Evolutionary conservation across 2,113 vertebrate genomes (phyloP).

Genomic region (Prietella phreatophila): DNA sequence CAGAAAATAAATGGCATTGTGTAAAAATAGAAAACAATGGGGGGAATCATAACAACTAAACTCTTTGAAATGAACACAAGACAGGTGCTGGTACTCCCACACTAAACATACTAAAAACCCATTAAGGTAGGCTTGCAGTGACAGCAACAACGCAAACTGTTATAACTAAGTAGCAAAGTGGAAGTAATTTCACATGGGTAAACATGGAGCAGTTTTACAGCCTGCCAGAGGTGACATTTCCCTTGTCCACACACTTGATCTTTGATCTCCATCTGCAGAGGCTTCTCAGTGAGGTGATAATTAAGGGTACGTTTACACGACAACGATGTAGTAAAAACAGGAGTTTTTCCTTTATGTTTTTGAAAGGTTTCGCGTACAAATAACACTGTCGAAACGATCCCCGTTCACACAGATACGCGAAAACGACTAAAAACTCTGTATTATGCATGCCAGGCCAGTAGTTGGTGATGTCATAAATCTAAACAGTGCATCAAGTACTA

Average conservation of each 20-base stretch:
- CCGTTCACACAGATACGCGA: too few species aligned
- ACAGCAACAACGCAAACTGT: conserved; percentile 48
- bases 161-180: conserved; percentile 57
- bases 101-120: not conserved
- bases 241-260: conserved; percentile 46
- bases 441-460: too few species aligned
- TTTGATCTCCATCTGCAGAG: conserved; percentile 65
- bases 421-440: too few species aligned
- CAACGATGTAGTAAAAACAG: too few species aligned
- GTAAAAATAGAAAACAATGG: not conserved
- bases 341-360: too few species aligned
- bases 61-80: not conserved
- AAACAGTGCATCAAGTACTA: too few species aligned
- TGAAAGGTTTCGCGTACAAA: too few species aligned
- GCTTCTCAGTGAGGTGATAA: conserved; percentile 62
- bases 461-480: too few species aligned
- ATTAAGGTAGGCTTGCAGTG: conserved; percentile 3
- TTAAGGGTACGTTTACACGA: not conserved
- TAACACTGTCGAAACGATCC: too few species aligned
- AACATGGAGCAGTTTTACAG: conserved; percentile 62
- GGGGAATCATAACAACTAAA: not conserved
- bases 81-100: not conserved
- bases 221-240: conserved; percentile 52
- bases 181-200: conserved; percentile 67
- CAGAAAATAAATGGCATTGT: not conserved